A percentile compares a stretch with the other conserved stretches of the same genome.
These are phyloP conservation scores for Centropus bengalensis DNA, from an alignment of 2,113 vertebrate species.

Conservation along the genomic window DNA sequence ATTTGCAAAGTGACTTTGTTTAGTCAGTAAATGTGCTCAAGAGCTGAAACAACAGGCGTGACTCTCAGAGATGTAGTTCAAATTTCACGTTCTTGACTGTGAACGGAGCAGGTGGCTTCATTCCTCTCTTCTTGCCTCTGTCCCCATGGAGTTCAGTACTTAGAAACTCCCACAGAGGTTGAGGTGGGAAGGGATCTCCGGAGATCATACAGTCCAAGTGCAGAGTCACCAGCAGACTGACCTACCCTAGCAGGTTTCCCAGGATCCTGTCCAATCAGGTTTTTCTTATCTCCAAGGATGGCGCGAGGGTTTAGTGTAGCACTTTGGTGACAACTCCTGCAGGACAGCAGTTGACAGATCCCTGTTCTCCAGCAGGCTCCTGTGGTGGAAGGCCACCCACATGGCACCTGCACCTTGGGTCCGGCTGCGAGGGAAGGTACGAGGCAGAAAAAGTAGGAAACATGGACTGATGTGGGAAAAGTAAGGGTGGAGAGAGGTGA, in stretches of 20 bases:
- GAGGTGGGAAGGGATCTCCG: neutral
- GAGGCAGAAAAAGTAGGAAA: neutral
- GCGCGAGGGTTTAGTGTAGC: neutral
- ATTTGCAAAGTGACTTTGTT: neutral
- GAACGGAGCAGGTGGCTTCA: neutral
- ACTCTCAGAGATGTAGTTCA: neutral
- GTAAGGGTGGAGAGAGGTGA: neutral
- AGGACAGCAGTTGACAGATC: neutral
- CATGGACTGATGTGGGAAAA: neutral
- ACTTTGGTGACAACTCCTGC: neutral
- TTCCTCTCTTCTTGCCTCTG: neutral
- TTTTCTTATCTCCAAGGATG: neutral
- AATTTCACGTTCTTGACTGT: neutral
- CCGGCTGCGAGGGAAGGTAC: neutral
- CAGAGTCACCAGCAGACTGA: neutral
- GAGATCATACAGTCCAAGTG: neutral
- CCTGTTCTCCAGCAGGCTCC: neutral
- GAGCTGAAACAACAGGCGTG: neutral
- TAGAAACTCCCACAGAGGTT: neutral
- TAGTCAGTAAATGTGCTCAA: neutral
- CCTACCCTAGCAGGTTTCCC: neutral
- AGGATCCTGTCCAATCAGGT: accelerated
- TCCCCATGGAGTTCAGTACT: neutral
- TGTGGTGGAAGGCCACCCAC: accelerated
- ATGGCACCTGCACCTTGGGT: accelerated